Evolutionary conservation across 23 tunicate species (phyloP).

Genomic region (Ciona savignyi): DNA sequence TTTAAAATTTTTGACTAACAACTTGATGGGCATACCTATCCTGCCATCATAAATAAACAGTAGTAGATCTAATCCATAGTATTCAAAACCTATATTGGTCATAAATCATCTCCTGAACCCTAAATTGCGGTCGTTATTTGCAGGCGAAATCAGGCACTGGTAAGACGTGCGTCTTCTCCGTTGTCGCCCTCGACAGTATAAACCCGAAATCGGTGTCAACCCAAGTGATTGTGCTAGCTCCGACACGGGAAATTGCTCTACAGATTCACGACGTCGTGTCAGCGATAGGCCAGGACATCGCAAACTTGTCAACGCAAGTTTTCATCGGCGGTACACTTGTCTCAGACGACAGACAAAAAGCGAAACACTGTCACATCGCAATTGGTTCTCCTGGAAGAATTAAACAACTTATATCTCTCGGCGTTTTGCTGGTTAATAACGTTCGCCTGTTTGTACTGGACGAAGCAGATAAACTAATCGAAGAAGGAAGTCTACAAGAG

Average conservation of each 20-base stretch:
- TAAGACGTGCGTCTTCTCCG: conserved; percentile 90
- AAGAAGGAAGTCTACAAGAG: conserved; percentile 66
- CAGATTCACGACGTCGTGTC: conserved; percentile 73
- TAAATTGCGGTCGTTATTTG: no score
- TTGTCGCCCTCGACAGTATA: conserved; percentile 58
- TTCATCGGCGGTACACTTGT: conserved; percentile 84
- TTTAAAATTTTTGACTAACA: no score
- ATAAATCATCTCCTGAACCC: no score
- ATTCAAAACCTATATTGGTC: no score
- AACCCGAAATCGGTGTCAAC: conserved; percentile 12
- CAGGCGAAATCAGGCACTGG: conserved; percentile 97
- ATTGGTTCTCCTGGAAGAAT: conserved; percentile 86
- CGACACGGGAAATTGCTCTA: conserved; percentile 92
- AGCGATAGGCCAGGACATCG: conserved; percentile 54
- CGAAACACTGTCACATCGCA: conserved; percentile 73
- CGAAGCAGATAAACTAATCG: conserved; percentile 89
- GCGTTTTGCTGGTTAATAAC: conserved; percentile 23
- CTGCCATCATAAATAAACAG: no score
- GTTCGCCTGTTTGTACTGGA: conserved; percentile 81
- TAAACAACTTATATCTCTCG: conserved; percentile 58
- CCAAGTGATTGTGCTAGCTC: conserved; percentile 81
- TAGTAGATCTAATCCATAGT: no score
- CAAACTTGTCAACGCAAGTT: conserved; percentile 28
- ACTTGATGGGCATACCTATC: no score
- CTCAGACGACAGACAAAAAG: conserved; percentile 57